These are phyloP conservation scores for Oppia nitens DNA, from an alignment of 1,140 invertebrate species.

Conservation along the genomic window DNA sequence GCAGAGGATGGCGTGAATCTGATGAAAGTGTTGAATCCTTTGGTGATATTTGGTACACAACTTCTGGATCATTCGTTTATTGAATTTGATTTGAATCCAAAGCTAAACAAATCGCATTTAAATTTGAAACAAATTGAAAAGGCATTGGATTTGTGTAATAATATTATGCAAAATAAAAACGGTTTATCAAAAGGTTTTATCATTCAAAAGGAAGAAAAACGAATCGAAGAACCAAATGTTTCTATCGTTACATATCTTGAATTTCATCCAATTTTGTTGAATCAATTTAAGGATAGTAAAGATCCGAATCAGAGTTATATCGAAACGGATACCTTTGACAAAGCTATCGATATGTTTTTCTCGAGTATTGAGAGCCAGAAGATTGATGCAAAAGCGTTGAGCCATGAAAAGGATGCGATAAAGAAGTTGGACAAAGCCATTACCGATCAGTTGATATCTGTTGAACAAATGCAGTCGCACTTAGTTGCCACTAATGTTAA, in stretches of 20 bases:
- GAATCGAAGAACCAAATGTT: conserved; percentile 39
- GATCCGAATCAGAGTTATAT: conserved; percentile 31
- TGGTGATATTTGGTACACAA: conserved; percentile 52
- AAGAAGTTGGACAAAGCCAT: conserved; percentile 96
- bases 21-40: conserved; percentile 45
- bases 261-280: conserved; percentile 59
- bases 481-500: too few relatives aligned
- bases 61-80: conserved; percentile 75
- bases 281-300: conserved; percentile 4
- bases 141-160: conserved; percentile 51
- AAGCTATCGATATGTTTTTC: conserved; percentile 90
- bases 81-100: conserved; percentile 45
- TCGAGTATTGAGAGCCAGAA: conserved; percentile 89
- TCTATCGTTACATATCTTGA: conserved; percentile 61
- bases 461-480: background rate
- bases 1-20: conserved; percentile 57
- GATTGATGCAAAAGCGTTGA: conserved; percentile 72
- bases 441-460: conserved; percentile 75
- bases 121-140: conserved; percentile 36
- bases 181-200: conserved; percentile 22
- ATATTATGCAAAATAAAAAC: conserved; percentile 39
- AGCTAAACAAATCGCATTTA: conserved; percentile 24
- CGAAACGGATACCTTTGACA: conserved; percentile 62
- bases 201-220: conserved; percentile 63
- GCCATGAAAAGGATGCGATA: conserved; percentile 79